Evolutionary conservation across 1,140 invertebrate species (phyloP).

Genomic region (Palaemon carinicauda): DNA sequence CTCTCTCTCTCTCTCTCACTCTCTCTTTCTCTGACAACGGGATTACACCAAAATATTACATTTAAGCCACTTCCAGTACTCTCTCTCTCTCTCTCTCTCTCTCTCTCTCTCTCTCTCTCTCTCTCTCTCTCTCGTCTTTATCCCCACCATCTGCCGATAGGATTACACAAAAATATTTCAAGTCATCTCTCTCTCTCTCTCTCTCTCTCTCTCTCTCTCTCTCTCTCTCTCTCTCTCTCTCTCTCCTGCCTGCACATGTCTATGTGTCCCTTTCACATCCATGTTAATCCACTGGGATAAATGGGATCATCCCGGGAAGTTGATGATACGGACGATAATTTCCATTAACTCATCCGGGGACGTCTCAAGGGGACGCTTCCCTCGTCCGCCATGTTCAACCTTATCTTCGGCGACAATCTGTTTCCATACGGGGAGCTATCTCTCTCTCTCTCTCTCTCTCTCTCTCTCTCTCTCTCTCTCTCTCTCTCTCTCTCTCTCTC

Average conservation of each 20-base stretch:
- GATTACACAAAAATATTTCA: not conserved
- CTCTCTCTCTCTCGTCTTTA: not conserved
- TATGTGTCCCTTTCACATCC: not conserved
- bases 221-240: not conserved
- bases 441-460: too few species aligned
- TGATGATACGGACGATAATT: conserved; percentile 26
- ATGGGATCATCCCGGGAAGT: not conserved
- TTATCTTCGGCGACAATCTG: not conserved
- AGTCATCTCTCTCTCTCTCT: not conserved
- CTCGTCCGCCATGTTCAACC: not conserved
- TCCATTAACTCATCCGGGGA: not conserved
- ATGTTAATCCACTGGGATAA: not conserved
- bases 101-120: not conserved
- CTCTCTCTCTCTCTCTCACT: too few species aligned
- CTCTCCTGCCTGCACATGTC: not conserved
- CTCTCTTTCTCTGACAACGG: too few species aligned
- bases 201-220: conserved; percentile 13
- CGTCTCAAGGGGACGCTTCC: not conserved
- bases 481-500: too few species aligned
- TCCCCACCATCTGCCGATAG: not conserved
- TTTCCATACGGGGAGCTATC: too few species aligned
- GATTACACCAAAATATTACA: too few species aligned
- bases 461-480: too few species aligned
- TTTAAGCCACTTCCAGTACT: too few species aligned
- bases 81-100: too few species aligned